These are phyloP conservation scores for Eidolon helvum DNA, from an alignment of 2,113 vertebrate genomes.

Conservation along the genomic window DNA sequence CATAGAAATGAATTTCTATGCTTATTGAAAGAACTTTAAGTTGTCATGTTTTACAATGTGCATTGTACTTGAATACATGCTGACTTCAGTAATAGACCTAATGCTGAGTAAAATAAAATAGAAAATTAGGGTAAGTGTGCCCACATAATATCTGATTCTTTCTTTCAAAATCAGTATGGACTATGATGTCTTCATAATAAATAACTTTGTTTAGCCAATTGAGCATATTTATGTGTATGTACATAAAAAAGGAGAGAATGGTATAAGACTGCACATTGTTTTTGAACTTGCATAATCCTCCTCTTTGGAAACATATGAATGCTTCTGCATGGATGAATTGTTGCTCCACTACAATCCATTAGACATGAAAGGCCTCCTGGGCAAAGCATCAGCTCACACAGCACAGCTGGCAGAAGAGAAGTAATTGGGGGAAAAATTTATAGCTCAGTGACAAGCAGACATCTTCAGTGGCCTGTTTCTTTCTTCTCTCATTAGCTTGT, in stretches of 20 bases:
- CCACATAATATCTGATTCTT: neutral
- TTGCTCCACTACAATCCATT: neutral
- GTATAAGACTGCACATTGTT: neutral
- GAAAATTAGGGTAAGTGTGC: neutral
- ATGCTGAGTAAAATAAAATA: neutral
- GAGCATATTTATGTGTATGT: neutral
- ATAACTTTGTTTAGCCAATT: neutral
- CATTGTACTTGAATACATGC: neutral
- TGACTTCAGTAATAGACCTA: neutral
- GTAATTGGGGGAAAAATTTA: slow-evolving; percentile 53
- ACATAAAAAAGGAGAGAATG: neutral
- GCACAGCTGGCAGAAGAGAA: slow-evolving; percentile 53
- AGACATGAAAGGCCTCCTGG: neutral
- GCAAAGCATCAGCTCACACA: neutral
- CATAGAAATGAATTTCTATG: neutral
- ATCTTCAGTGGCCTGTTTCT: slow-evolving; percentile 4
- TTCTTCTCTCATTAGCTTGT: slow-evolving; percentile 34
- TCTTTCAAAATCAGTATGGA: neutral
- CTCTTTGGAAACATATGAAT: neutral
- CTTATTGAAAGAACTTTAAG: neutral
- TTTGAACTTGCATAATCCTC: neutral
- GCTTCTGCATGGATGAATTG: neutral
- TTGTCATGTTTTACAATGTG: neutral
- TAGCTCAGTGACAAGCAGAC: slow-evolving; percentile 54
- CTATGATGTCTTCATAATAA: neutral